Evolutionary conservation across 2,113 vertebrate species (phyloP).

Genomic region (Apistogramma diplotaenia): DNA sequence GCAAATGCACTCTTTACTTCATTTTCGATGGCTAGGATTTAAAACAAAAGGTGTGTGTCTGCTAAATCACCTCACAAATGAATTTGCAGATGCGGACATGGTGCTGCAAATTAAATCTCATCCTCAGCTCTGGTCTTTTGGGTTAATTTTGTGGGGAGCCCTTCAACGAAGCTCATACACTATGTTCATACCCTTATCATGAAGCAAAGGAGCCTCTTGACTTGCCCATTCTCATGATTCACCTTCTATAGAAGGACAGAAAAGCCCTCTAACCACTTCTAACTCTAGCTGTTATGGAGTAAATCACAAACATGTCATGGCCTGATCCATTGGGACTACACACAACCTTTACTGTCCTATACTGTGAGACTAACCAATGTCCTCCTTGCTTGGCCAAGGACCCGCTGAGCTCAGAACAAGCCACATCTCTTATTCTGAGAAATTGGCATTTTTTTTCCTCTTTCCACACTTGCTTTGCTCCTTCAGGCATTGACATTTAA

Average conservation of each 20-base stretch:
- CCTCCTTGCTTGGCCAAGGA: slow-evolving; percentile 63
- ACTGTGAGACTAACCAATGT: slow-evolving; percentile 47
- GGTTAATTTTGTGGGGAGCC: slow-evolving; percentile 22
- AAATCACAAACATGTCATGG: slow-evolving; percentile 73
- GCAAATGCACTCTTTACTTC: background rate
- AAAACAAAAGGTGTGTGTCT: slow-evolving; percentile 2
- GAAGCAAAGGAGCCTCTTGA: slow-evolving; percentile 32
- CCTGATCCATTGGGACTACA: slow-evolving; percentile 53
- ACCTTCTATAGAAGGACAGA: slow-evolving; percentile 69
- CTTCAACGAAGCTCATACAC: slow-evolving; percentile 1
- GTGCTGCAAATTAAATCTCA: slow-evolving; percentile 15
- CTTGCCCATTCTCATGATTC: slow-evolving; percentile 34
- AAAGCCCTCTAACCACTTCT: slow-evolving; percentile 62
- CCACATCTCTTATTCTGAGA: slow-evolving; percentile 53
- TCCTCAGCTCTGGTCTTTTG: background rate
- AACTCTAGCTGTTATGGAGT: slow-evolving; percentile 59
- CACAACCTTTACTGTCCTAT: slow-evolving; percentile 60
- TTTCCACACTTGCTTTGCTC: slow-evolving; percentile 62
- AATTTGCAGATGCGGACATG: slow-evolving; percentile 11
- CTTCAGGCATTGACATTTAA: slow-evolving; percentile 76
- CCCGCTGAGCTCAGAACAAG: slow-evolving; percentile 29
- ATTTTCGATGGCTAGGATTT: background rate
- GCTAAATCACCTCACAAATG: slow-evolving; percentile 2
- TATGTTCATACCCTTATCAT: background rate
- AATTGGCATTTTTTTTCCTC: slow-evolving; percentile 17